Evolutionary conservation across 2,888 invertebrate genomes (phyloP), one percentile per base, ranked within the genome.

Genomic region (Sphaeridia pumilis): DNA sequence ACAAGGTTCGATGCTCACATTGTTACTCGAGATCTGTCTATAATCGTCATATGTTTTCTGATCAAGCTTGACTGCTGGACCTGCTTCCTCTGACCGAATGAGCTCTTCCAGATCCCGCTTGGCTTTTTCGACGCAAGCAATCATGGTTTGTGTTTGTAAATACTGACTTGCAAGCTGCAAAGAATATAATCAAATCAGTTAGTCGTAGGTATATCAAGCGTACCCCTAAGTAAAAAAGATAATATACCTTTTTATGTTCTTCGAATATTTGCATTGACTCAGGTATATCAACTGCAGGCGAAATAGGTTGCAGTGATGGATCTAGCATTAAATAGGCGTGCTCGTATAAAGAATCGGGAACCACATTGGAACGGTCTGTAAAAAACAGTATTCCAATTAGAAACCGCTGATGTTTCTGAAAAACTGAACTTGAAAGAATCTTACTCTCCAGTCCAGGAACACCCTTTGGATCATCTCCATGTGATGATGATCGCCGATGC

Each of bases 261-360:
- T 89, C 82, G 69, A 85, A 93, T 67, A 93, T 84, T 61, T 82
- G 76, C 70, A 85, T 78, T 49, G 92, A 93, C 70, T 84, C 80
- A 20, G 81, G 79, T 60, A 74, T 76, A 66, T 75, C 77, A 64
- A 80, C 77, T 72, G 87, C 85, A 17, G 93, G 92, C 35, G 84
- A 82, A 61, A 85, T 79, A 2, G 94, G 93, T 65, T 86, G 77
- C 52, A 88, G 73, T 67, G 87, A 84, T 1, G 83, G 81, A 69
- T 87, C 87, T 61, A 89, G 73, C 71, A 87, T 79, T 70, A 84
- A 79, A 71, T 83, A 81, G 71, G 83, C 79, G 58, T 80, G 78
- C 67, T 82, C 82, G 57, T 82, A 73, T 65, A 77, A 75, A 4
- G 78, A 55, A 54, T 61, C 56, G 10, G 55, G 53, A 10, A 54